Evolutionary conservation across 2,888 invertebrate genomes (phyloP).

Genomic region (Acrobasis consociella): DNA sequence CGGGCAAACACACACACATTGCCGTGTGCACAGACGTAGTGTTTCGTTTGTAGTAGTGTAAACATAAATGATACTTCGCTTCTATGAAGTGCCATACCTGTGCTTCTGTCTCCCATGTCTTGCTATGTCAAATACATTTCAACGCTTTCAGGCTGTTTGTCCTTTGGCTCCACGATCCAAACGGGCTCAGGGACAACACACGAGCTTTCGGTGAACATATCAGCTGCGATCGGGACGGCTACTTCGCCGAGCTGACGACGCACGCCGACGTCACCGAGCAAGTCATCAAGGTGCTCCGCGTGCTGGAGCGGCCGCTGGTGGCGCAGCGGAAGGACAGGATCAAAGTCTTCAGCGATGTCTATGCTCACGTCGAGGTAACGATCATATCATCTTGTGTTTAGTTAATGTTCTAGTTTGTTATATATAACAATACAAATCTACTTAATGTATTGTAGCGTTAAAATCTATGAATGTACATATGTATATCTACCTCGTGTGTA

Average conservation of each 20-base stretch:
- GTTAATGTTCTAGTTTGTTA: too few relatives aligned
- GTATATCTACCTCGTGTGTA: too few relatives aligned
- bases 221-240: slow-evolving; percentile 66
- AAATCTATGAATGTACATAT: too few relatives aligned
- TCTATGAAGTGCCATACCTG: too few relatives aligned
- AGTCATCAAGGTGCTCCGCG: slow-evolving; percentile 61
- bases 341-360: slow-evolving; percentile 66
- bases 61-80: too few relatives aligned
- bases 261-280: slow-evolving; percentile 69
- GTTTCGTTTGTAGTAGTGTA: too few relatives aligned
- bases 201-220: slow-evolving; percentile 52
- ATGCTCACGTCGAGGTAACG: slow-evolving; percentile 69
- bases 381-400: not conserved
- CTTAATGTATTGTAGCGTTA: too few relatives aligned
- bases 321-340: slow-evolving; percentile 58
- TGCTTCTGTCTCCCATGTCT: not conserved
- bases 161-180: slow-evolving; percentile 70
- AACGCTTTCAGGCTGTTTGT: slow-evolving; percentile 56
- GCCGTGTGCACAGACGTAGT: too few relatives aligned
- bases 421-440: too few relatives aligned
- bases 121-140: not conserved
- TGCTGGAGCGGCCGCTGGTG: slow-evolving; percentile 70
- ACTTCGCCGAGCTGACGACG: slow-evolving; percentile 66
- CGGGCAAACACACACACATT: too few relatives aligned
- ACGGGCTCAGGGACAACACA: slow-evolving; percentile 66